Base-by-base conservation (phyloP, 2,888 invertebrate species). In the Tortrix viridana region DNA sequence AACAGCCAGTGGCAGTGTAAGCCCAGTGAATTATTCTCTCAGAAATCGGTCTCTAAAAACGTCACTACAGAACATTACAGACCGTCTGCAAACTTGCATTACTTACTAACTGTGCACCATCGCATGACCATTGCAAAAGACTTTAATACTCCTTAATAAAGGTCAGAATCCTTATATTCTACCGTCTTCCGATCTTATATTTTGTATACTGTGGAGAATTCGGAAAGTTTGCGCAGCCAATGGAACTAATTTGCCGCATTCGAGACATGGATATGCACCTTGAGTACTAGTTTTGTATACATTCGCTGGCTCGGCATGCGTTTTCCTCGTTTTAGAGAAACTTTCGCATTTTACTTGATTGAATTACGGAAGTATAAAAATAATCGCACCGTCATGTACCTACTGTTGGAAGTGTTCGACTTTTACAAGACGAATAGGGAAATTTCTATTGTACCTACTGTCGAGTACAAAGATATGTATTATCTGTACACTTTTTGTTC, bases 201-300 rank as follows among this genome's bases (percentile, higher is more conserved):
- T 22, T 38, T 72, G 70, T 74, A 74, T 73, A 75, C 70, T 61
- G 67, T 68, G 60, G 76, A 76, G 79, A 76, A 74, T 77, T 73
- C 73, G 71, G 73, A 77, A 85, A 84, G 75, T 85, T 85, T 80
- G 74, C 68, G 70, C 73, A 78, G 73, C 75, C 82, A 80, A 77
- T 81, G 81, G 79, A 83, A 81, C 78, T 80, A 82, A 85, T 85
- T 84, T 82, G 81, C 81, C 77, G 79, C 78, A 80, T 80, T 75
- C 77, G 80, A 78, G 81, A 82, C 81, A 81, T 77, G 74, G 74
- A 80, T 81, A 77, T 74, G 67, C 74, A 75, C 74, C 69, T 66
- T 67, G 53, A 73, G 70, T 74, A 73, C 74, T 76, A 71, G 74
- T 76, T 77, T 73, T 69, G 72, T 74, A 77, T 79, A 81, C 82